Percentiles rank a stretch among this genome's conserved stretches.
Evolutionary conservation across 2,797 vertebrate genomes (phyloP).

Genomic region (Petrocephalus sullivani): DNA sequence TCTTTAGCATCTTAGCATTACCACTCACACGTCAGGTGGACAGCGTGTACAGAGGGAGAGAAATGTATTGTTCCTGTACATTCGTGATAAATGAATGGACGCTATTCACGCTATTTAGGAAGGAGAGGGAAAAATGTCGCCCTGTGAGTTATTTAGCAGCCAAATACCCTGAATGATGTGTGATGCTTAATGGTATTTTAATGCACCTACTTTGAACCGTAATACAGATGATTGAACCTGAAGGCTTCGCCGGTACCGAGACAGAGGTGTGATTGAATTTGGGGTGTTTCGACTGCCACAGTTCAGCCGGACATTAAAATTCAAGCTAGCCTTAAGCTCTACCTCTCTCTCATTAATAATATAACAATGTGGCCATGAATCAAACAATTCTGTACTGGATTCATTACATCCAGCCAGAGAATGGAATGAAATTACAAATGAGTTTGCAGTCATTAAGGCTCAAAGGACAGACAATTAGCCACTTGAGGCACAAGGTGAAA

Average conservation of each 20-base stretch:
- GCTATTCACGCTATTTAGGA: slow-evolving; percentile 8
- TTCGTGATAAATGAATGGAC: slow-evolving; percentile 1
- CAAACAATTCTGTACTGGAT: slow-evolving; percentile 16
- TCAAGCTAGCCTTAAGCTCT: slow-evolving; percentile 27
- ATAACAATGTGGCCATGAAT: slow-evolving; percentile 23
- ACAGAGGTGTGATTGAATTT: slow-evolving; percentile 28
- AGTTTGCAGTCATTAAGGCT: slow-evolving; percentile 21
- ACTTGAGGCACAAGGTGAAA: background rate
- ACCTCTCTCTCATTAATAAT: slow-evolving; percentile 26
- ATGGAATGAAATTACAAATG: slow-evolving; percentile 18
- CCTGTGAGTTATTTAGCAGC: slow-evolving; percentile 18
- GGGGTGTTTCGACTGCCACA: slow-evolving; percentile 18
- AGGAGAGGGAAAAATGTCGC: background rate
- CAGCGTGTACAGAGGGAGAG: background rate
- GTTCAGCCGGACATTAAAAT: slow-evolving; percentile 29
- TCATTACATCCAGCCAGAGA: slow-evolving; percentile 17
- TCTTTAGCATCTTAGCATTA: background rate
- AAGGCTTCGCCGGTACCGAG: slow-evolving; percentile 13
- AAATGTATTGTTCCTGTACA: background rate
- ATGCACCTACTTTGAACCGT: slow-evolving; percentile 22
- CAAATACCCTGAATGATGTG: slow-evolving; percentile 16
- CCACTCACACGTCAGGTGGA: background rate
- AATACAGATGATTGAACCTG: slow-evolving; percentile 26
- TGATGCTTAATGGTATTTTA: slow-evolving; percentile 20
- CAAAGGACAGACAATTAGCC: slow-evolving; percentile 16